Conservation (phyloP, 2,888 invertebrate species). For the Cephus spinipes region DNA sequence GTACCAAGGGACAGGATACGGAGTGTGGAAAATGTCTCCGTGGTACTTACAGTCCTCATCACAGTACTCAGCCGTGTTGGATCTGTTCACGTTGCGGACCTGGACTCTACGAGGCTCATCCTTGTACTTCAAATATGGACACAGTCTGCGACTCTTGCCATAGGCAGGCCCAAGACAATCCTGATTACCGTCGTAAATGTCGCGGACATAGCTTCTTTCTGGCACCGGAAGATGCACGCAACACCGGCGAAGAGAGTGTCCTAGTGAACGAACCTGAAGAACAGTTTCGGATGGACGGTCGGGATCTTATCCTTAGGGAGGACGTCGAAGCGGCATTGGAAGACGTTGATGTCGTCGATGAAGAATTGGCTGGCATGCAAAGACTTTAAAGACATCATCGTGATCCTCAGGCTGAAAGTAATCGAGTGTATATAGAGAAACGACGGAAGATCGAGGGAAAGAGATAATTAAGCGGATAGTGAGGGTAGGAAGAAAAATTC, state of each 20-base stretch:
- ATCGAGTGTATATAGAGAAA: background rate
- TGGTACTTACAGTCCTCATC: conserved; percentile 65
- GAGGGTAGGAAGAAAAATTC: background rate
- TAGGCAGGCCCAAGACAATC: conserved; percentile 51
- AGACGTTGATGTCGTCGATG: conserved; percentile 23
- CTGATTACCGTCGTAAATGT: conserved; percentile 54
- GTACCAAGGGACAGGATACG: conserved; percentile 59
- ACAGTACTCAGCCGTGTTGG: conserved; percentile 64
- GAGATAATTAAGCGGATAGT: background rate
- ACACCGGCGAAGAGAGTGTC: conserved; percentile 58
- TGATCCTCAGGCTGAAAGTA: background rate
- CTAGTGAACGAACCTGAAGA: conserved; percentile 54
- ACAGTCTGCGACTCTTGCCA: conserved; percentile 66
- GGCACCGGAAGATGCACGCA: conserved; percentile 60
- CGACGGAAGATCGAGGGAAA: background rate
- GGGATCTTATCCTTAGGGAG: conserved; percentile 49
- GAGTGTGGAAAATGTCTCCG: conserved; percentile 59
- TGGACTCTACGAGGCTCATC: conserved; percentile 65
- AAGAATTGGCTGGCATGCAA: conserved; percentile 22
- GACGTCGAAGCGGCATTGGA: conserved; percentile 49
- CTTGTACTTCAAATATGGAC: conserved; percentile 60
- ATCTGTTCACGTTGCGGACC: conserved; percentile 66
- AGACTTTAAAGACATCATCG: conserved; percentile 17
- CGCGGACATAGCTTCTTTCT: conserved; percentile 51
- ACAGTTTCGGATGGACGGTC: conserved; percentile 34